Evolutionary conservation across 2,113 vertebrate genomes (phyloP).

Genomic region (Saccopteryx leptura): DNA sequence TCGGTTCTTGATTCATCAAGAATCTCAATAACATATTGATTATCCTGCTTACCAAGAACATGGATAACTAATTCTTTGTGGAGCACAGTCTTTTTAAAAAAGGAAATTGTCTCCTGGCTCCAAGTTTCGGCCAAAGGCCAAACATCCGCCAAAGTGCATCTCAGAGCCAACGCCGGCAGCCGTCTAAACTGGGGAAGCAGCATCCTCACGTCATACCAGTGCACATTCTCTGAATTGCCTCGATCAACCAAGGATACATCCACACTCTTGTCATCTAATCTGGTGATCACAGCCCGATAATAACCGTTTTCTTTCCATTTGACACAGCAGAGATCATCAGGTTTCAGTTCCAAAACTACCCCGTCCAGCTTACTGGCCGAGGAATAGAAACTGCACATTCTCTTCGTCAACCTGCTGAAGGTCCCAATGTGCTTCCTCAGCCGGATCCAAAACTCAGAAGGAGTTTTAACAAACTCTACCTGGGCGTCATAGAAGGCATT

Average conservation of each 20-base stretch:
- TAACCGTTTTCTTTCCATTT: conserved; percentile 91
- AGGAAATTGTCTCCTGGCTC: conserved; percentile 89
- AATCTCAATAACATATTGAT: conserved; percentile 90
- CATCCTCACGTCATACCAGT: conserved; percentile 84
- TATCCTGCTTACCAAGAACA: conserved; percentile 85
- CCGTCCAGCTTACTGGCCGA: conserved; percentile 80
- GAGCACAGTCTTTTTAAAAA: conserved; percentile 91
- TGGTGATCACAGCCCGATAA: conserved; percentile 90
- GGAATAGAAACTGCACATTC: conserved; percentile 90
- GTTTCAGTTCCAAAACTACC: conserved; percentile 84
- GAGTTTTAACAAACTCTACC: conserved; percentile 90
- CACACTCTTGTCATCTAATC: conserved; percentile 83
- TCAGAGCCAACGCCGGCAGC: conserved; percentile 91
- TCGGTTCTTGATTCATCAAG: conserved; percentile 88
- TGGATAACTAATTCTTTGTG: conserved; percentile 90
- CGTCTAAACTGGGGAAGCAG: conserved; percentile 90
- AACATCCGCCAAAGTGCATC: conserved; percentile 91
- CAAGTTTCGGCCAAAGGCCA: conserved; percentile 88
- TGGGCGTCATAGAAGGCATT: conserved; percentile 86
- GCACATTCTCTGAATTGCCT: conserved; percentile 90
- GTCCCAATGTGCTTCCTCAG: conserved; percentile 87
- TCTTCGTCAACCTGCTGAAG: conserved; percentile 89
- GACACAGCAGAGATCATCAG: conserved; percentile 92
- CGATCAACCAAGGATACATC: conserved; percentile 93
- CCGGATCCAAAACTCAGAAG: conserved; percentile 94